phyloP scores from a whole-genome alignment of 2,888 invertebrate genomes.

The Drosophila pseudotalamancana region DNA sequence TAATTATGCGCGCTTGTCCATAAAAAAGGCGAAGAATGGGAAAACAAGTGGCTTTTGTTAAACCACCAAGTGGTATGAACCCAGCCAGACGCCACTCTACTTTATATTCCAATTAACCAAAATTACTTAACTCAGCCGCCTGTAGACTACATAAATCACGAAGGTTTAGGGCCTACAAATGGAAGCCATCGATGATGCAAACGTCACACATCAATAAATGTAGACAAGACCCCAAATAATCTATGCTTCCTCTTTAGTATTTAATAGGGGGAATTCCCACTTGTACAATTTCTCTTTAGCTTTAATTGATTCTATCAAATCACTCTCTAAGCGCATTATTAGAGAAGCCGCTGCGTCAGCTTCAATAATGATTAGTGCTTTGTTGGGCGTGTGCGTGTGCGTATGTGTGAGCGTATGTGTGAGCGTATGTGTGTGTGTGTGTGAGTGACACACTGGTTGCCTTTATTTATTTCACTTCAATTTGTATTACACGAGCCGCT shows the following conservation, averaged over 20 bases:
- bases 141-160: slow-evolving; percentile 39
- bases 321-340: slow-evolving; percentile 62
- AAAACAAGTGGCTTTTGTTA: slow-evolving; percentile 45
- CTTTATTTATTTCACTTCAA: slow-evolving; percentile 41
- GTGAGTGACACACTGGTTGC: not conserved
- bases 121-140: slow-evolving; percentile 66
- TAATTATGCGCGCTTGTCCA: slow-evolving; percentile 66
- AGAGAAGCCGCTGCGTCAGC: slow-evolving; percentile 47
- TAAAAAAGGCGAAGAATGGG: slow-evolving; percentile 33
- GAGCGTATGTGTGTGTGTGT: not conserved
- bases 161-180: slow-evolving; percentile 13
- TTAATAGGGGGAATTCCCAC: slow-evolving; percentile 15
- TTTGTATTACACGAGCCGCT: slow-evolving; percentile 47
- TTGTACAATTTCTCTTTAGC: slow-evolving; percentile 23
- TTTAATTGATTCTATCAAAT: slow-evolving; percentile 72
- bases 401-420: not conserved
- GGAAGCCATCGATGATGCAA: slow-evolving; percentile 34
- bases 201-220: slow-evolving; percentile 45
- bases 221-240: slow-evolving; percentile 20
- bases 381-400: slow-evolving; percentile 20
- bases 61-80: slow-evolving; percentile 36
- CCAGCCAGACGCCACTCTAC: slow-evolving; percentile 17
- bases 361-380: slow-evolving; percentile 44
- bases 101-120: slow-evolving; percentile 74
- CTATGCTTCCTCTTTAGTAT: slow-evolving; percentile 11